Evolutionary conservation across 2,113 vertebrate genomes (phyloP).

Genomic region (Merops nubicus): DNA sequence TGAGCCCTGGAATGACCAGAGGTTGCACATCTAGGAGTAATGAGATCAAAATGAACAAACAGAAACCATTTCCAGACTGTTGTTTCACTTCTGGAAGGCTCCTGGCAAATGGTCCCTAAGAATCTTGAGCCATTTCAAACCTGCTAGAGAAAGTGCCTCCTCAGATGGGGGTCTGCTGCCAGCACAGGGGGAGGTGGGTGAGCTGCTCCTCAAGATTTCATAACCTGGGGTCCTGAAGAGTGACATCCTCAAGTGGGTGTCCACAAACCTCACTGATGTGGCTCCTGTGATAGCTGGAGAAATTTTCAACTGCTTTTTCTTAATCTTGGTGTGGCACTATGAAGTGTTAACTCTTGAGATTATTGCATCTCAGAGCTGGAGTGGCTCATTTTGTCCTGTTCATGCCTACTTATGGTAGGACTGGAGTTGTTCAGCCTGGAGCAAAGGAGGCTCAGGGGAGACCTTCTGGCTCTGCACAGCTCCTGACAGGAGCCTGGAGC

Average conservation of each 20-base stretch:
- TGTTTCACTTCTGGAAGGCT: background rate
- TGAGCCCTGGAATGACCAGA: background rate
- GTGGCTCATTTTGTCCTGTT: background rate
- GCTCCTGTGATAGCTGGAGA: accelerated
- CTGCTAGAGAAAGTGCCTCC: background rate
- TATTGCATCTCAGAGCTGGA: background rate
- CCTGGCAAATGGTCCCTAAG: background rate
- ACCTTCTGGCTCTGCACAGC: background rate
- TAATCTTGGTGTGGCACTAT: accelerated
- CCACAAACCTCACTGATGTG: background rate
- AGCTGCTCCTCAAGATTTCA: background rate
- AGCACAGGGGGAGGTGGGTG: accelerated
- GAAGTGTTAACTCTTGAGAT: too few relatives aligned
- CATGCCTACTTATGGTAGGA: accelerated
- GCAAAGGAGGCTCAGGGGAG: background rate
- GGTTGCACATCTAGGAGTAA: background rate
- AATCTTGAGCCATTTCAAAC: accelerated
- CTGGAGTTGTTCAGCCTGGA: background rate
- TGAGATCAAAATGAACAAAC: background rate
- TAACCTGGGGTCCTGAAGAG: accelerated
- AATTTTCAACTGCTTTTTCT: too few relatives aligned
- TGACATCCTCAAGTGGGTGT: background rate
- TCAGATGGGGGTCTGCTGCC: background rate
- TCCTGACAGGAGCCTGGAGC: background rate
- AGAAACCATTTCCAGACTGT: background rate